phyloP scores from a whole-genome alignment of 2,113 vertebrate species.

The Turdus rufiventris region DNA sequence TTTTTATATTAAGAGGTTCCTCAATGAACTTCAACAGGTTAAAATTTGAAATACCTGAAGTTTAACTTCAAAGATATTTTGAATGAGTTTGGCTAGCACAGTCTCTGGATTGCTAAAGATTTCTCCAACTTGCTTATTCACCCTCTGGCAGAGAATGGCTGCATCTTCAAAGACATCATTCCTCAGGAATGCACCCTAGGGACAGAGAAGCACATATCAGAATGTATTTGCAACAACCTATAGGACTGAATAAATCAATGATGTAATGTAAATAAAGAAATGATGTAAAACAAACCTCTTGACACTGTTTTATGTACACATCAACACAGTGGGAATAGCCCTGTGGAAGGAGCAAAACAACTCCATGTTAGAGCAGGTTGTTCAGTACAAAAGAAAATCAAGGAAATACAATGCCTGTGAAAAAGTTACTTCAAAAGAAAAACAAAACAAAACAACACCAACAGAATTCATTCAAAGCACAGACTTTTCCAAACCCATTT shows the following conservation, averaged over 20 bases:
- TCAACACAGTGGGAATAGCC: conserved; percentile 99
- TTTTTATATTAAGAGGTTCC: background rate
- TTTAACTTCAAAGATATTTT: conserved; percentile 97
- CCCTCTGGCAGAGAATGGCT: conserved; percentile 88
- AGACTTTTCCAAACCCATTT: background rate
- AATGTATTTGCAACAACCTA: background rate
- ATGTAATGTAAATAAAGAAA: background rate
- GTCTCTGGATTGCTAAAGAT: conserved; percentile 97
- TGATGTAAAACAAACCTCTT: conserved; percentile 75
- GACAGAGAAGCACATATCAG: conserved; percentile 19
- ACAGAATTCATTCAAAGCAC: accelerated
- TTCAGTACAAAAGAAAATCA: background rate
- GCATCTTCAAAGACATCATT: conserved; percentile 96
- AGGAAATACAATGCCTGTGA: background rate
- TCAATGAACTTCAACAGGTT: background rate
- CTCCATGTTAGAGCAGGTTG: background rate
- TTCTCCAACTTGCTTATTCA: conserved; percentile 96
- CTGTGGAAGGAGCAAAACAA: conserved; percentile 67
- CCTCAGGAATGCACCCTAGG: conserved; percentile 88
- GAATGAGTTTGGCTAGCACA: conserved; percentile 97
- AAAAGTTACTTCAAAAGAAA: background rate
- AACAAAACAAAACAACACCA: accelerated
- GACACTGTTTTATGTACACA: conserved; percentile 98
- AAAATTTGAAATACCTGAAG: conserved; percentile 83
- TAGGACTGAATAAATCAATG: background rate